Evolutionary conservation across 2,113 vertebrate species (phyloP), one percentile per base, ranked within the genome.

Genomic region (Conger conger): DNA sequence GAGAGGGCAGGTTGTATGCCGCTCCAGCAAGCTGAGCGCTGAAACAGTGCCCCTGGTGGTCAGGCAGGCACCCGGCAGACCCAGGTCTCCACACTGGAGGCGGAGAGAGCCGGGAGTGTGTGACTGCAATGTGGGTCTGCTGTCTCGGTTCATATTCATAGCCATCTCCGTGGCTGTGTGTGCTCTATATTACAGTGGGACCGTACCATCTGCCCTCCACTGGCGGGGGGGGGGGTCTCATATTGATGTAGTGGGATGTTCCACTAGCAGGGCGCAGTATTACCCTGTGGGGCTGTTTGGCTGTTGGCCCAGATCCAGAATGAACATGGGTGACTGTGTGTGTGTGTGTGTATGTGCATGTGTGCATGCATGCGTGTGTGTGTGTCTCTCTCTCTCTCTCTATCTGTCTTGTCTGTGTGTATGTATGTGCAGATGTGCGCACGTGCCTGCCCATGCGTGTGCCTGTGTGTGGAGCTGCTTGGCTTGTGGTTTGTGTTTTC

Each of bases 261-360:
- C 42, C 18, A 86, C 88, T 88, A 84, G 87, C 77, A 89, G 88
- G 84, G 88, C 83, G 84, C 15, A 17, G 84, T 40, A 83, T 88
- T 86, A 90, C 82, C 82, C 88, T 86, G 82, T 79, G 88, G 85
- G 87, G 89, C 53, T 78, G 81, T 57, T 38, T 73, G n/a, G 15
- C 91, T 85, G 82, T 86, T 92, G 93, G 91, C 93, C 92, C 91
- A 93, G 90, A 93, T 93, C 88, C 92, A 73, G 87, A 68, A 73
- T 89, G 88, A 93, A 93, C 84, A 87, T 93, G 93, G 92, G 92
- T 92, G 92, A 91, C 90, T 87, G 89, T 87, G 90, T 91, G 89
- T 90, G 90, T 73, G 27, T 60, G 57, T 63, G 78, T 80, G 54
- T 60, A 16, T 57, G 33, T 63, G 85, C 89, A 90, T 38, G 91